phyloP scores from a whole-genome alignment of 1,140 invertebrate genomes.

The Calosoma granatense region DNA sequence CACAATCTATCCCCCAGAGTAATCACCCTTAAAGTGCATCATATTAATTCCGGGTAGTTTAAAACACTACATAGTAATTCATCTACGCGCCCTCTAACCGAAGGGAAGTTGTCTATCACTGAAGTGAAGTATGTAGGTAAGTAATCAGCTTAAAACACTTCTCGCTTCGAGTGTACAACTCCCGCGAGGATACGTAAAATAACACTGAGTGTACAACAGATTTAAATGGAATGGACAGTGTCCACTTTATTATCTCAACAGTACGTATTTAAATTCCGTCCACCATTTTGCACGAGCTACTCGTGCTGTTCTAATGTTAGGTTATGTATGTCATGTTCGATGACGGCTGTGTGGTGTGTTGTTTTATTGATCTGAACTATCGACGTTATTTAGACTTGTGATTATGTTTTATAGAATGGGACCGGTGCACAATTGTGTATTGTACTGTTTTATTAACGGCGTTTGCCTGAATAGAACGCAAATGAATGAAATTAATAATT shows the following conservation, averaged over 20 bases:
- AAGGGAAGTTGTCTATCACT: constrained; percentile 1
- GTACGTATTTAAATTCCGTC: constrained; percentile 20
- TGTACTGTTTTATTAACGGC: constrained; percentile 1
- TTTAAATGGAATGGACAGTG: constrained; percentile 26
- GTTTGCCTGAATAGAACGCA: neutral
- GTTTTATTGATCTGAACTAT: neutral
- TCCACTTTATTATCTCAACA: constrained; percentile 28
- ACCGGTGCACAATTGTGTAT: constrained; percentile 1
- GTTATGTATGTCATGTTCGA: neutral
- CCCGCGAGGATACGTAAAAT: neutral
- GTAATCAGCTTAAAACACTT: constrained; percentile 7
- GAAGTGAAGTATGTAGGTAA: neutral
- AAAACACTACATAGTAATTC: constrained; percentile 1
- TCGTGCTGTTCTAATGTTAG: neutral
- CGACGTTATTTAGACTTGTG: constrained; percentile 7
- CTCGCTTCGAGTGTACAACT: neutral
- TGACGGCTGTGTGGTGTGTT: neutral
- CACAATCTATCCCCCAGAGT: neutral
- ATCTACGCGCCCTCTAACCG: neutral
- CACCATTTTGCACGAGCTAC: constrained; percentile 15
- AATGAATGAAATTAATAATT: constrained; percentile 7
- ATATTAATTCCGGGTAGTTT: neutral
- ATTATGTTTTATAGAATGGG: constrained; percentile 6
- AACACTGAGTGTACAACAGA: constrained; percentile 19
- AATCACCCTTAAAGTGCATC: neutral